Evolutionary conservation across 2,113 vertebrate species (phyloP), one percentile per base, ranked within the genome.

Genomic region (Hemiprocne comata): DNA sequence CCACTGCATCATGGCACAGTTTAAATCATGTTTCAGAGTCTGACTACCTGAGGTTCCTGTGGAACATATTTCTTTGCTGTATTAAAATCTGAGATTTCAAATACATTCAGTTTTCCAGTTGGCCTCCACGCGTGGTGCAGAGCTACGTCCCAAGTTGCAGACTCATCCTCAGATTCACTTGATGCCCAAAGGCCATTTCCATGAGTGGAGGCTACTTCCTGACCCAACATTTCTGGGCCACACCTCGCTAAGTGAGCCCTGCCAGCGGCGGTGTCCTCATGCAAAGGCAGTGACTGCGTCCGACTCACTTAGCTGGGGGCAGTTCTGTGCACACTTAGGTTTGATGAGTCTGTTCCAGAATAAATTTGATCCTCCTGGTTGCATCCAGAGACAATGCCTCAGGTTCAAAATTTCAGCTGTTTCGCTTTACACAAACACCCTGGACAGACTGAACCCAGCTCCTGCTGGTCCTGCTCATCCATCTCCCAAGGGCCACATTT

Each of bases 291-390:
- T 38, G 31, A 11, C 51, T 84, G 31, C 54, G n/a, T 31, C 89
- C 85, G 40, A 24, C 23, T 53, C 34, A 18, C n/a, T 69, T 73
- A 17, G 26, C 25, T 44, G 42, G 38, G 48, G 23, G 5, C 4
- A 73, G 10, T 42, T 85, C 42, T 13, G 25, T 1, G 18, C 31
- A 18, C 1, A 1, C 21, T 36, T 42, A 53, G 2, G 0, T 87
- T 34, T 33, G 55, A 58, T 28, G 4, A 55, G 18, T 23, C 54
- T 82, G 4, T 75, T 8, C 60, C 9, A 2, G 21, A 77, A 76
- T 36, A 58, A 66, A 69, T 28, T 13, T 85, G 29, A 6, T 21
- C 11, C 25, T 77, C 64, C 31, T 50, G 36, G 10, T 40, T 57
- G 20, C 20, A 29, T 8, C 4, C n/a, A 50, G 31, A 9, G 31